Percentiles rank a stretch among this genome's conserved stretches.
phyloP scores from a whole-genome alignment of 2,113 vertebrate genomes.

The Otis tarda region DNA sequence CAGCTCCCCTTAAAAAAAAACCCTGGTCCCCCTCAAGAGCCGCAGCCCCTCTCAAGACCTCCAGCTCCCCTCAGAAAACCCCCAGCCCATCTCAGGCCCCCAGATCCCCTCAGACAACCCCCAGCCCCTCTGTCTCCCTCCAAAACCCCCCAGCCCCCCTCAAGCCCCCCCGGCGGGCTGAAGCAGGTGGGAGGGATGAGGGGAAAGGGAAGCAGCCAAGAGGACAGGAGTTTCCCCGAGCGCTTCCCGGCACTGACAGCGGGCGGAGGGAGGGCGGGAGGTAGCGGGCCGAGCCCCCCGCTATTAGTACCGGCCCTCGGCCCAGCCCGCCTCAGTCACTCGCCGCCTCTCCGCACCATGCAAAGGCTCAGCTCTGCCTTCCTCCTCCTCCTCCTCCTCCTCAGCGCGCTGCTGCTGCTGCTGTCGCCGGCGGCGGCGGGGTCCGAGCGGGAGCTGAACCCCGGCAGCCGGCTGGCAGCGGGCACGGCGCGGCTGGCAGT shows the following conservation, averaged over 20 bases:
- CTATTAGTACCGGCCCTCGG: conserved; percentile 11
- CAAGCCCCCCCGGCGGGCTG: neutral
- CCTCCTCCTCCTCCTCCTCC: neutral
- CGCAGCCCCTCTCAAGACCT: no score
- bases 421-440: neutral
- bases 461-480: neutral
- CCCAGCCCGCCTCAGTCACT: neutral
- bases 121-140: no score
- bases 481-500: conserved; percentile 60
- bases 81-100: no score
- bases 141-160: no score
- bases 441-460: neutral
- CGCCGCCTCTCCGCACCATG: neutral
- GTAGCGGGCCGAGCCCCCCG: neutral
- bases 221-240: neutral
- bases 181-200: neutral
- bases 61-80: no score
- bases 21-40: no score
- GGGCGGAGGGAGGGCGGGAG: neutral
- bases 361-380: neutral
- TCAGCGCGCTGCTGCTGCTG: neutral
- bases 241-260: neutral
- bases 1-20: no score
- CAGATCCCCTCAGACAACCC: no score
- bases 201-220: neutral